Base-by-base conservation (phyloP, 2,797 vertebrate species). In the Schizopygopsis malacanthus region DNA sequence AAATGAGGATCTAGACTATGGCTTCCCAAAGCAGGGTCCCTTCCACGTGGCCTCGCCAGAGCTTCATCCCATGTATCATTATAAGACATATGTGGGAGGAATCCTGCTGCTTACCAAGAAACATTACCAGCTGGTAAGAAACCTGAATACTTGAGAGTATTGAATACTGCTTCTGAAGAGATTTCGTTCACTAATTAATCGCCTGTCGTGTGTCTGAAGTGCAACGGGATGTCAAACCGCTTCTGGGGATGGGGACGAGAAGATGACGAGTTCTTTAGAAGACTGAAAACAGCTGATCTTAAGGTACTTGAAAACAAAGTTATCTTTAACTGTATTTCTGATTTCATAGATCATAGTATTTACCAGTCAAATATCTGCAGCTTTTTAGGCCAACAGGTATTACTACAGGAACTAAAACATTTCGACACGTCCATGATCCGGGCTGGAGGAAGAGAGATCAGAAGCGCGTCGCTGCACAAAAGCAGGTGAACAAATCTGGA, bases 211-310 rank as follows among this genome's bases (percentile, higher is more conserved):
- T 54, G 4, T 6, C 75, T 85, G 6, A 92, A 99, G 98, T 99
- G 98, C 93, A 99, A 99, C 0, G 98, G 98, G 73, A 99, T 99
- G 98, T 99, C 98, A 2, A 99, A 99, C 93, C 96, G 98, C 82
- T 99, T 99, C 94, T 99, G 98, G 98, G 98, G 98, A 75, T 99
- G 98, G 98, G 98, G 98, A 75, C 92, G 98, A 28, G 98, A 99
- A 90, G 98, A 99, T 0, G 98, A 99, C 0, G 98, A 99, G 92
- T 99, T 99, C 92, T 99, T 99, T 91, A 93, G 98, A 41, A 94
- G 98, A 59, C 96, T 99, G 78, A 97, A 93, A 91, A 96, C 96
- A 91, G 98, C 97, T 0, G 95, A 97, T 65, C 92, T 99, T 28
- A 96, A 99, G 97, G 98, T 99, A 89, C 59, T 25, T 5, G 8